A percentile compares a stretch with the other conserved stretches of the same genome.
phyloP scores from a whole-genome alignment of 1,140 invertebrate species.

The Musca vetustissima region DNA sequence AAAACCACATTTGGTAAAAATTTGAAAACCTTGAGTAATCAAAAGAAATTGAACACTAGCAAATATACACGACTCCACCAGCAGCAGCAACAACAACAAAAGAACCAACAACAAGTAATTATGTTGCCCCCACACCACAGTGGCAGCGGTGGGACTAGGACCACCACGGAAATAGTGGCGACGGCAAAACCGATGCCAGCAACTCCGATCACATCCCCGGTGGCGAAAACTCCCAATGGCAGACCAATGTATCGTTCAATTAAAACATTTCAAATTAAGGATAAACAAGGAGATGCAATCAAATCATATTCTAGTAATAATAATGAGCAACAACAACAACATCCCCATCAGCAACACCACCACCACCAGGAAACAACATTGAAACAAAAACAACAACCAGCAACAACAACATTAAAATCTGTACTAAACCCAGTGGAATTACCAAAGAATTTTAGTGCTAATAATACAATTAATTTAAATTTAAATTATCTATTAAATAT shows the following conservation, averaged over 20 bases:
- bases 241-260: constrained; percentile 15
- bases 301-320: neutral
- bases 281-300: neutral
- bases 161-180: constrained; percentile 27
- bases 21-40: constrained; percentile 35
- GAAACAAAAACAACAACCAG: constrained; percentile 14
- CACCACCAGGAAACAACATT: too few species aligned
- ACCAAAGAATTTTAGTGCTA: constrained; percentile 56
- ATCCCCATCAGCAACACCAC: too few species aligned
- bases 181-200: constrained; percentile 29
- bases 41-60: constrained; percentile 1
- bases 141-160: constrained; percentile 41
- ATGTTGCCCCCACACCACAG: neutral
- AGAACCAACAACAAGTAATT: constrained; percentile 30
- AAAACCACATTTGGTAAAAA: constrained; percentile 49
- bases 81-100: constrained; percentile 10
- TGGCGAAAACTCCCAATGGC: constrained; percentile 19
- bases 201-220: constrained; percentile 19
- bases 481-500: constrained; percentile 38
- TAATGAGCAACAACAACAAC: too few species aligned
- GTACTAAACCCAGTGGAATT: constrained; percentile 54
- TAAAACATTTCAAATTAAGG: constrained; percentile 9
- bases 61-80: constrained; percentile 2
- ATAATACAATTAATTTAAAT: constrained; percentile 40
- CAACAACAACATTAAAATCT: constrained; percentile 38